Conservation (phyloP, 2,888 invertebrate genomes). For the Nemapogon koenigi region DNA sequence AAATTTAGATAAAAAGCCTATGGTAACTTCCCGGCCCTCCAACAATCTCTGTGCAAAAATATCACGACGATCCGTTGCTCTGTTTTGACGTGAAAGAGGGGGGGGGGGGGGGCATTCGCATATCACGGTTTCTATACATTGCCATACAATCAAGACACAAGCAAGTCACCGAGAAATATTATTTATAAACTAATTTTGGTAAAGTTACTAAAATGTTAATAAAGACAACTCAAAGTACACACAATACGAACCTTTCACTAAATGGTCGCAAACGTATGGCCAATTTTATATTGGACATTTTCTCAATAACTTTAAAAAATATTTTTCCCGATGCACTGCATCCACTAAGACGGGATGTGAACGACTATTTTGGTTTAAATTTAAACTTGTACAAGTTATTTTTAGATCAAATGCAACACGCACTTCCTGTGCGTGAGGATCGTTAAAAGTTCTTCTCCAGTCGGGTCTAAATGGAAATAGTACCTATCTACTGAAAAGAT, state of each 20-base stretch:
- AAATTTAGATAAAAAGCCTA: no score
- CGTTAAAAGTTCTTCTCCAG: no score
- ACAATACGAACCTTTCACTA: constrained; percentile 63
- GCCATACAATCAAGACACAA: constrained; percentile 4
- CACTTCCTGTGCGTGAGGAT: constrained; percentile 6
- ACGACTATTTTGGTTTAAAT: constrained; percentile 6
- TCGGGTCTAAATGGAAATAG: no score
- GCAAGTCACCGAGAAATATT: constrained; percentile 1
- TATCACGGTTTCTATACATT: no score
- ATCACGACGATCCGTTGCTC: no score
- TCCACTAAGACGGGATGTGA: constrained; percentile 4
- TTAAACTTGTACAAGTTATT: constrained; percentile 6
- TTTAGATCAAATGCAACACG: constrained; percentile 6
- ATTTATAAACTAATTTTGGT: constrained; percentile 4
- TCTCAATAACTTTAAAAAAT: no score
- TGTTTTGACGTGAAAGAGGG: no score
- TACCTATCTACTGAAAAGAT: no score
- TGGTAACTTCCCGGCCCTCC: no score
- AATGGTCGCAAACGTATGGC: constrained; percentile 70
- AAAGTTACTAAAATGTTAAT: no score
- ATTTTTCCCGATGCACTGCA: background rate
- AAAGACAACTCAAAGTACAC: background rate
- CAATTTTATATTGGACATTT: constrained; percentile 71
- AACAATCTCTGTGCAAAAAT: no score
- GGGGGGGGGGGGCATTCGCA: no score